These are phyloP conservation scores for Drosophila falleni DNA, from an alignment of 2,888 invertebrate genomes.

Conservation along the genomic window DNA sequence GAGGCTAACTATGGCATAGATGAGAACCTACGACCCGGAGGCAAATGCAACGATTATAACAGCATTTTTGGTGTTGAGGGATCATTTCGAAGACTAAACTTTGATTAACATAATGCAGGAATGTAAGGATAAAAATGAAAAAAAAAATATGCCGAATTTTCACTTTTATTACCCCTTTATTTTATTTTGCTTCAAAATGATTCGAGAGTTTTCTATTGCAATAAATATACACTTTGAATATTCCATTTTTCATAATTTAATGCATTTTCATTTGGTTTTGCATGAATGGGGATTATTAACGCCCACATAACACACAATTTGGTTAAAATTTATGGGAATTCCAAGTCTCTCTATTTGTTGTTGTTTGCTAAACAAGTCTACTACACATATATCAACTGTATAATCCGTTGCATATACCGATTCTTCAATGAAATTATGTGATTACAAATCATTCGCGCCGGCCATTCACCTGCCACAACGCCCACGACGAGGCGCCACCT, in stretches of 20 bases:
- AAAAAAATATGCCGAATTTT: too few relatives aligned
- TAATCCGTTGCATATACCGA: conserved; percentile 18
- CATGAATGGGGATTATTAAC: conserved; percentile 35
- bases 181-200: not conserved
- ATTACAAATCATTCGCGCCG: conserved; percentile 28
- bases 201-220: not conserved
- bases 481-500: conserved; percentile 48
- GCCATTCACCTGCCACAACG: conserved; percentile 41
- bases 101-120: conserved; percentile 55
- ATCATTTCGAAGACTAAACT: conserved; percentile 74
- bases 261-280: conserved; percentile 32
- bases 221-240: not conserved
- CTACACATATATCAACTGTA: conserved; percentile 18
- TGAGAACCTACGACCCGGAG: conserved; percentile 69
- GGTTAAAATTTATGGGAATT: conserved; percentile 36
- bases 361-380: conserved; percentile 5
- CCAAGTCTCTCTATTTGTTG: conserved; percentile 21
- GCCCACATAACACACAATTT: conserved; percentile 31
- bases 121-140: too few relatives aligned
- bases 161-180: too few relatives aligned
- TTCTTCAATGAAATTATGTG: conserved; percentile 47
- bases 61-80: conserved; percentile 78
- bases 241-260: not conserved
- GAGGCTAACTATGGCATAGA: conserved; percentile 74
- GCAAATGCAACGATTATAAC: conserved; percentile 63